Percentiles rank a stretch among this genome's conserved stretches.
phyloP scores from a whole-genome alignment of 2,888 invertebrate genomes.

The Hypsopygia costalis region DNA sequence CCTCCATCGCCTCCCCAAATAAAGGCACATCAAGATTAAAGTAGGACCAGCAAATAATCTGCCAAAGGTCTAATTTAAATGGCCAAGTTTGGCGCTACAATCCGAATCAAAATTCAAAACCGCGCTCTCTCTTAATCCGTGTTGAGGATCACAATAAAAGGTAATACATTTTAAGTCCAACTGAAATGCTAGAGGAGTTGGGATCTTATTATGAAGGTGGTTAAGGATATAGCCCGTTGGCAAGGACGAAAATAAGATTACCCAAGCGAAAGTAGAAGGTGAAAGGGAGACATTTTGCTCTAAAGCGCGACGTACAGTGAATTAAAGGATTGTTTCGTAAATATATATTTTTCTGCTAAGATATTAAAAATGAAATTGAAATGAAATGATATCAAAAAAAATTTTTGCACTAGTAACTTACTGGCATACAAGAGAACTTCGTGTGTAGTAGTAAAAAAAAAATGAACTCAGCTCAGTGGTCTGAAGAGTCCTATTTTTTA shows the following conservation, averaged over 20 bases:
- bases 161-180: slow-evolving; percentile 77
- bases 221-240: slow-evolving; percentile 47
- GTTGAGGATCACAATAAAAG: slow-evolving; percentile 81
- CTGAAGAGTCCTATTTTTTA: too few relatives aligned
- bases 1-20: slow-evolving; percentile 30
- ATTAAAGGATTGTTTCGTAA: slow-evolving; percentile 16
- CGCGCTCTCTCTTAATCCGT: slow-evolving; percentile 80
- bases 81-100: slow-evolving; percentile 64
- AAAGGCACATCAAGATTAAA: slow-evolving; percentile 35
- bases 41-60: slow-evolving; percentile 53
- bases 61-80: slow-evolving; percentile 59
- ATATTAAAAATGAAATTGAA: too few relatives aligned
- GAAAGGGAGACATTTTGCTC: slow-evolving; percentile 76
- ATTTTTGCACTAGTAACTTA: too few relatives aligned
- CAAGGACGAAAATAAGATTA: slow-evolving; percentile 70
- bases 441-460: too few relatives aligned
- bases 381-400: too few relatives aligned
- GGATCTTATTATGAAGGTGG: slow-evolving; percentile 38
- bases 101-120: slow-evolving; percentile 81
- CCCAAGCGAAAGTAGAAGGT: slow-evolving; percentile 80
- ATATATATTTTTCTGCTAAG: too few relatives aligned
- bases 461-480: too few relatives aligned
- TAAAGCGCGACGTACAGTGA: slow-evolving; percentile 44
- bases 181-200: slow-evolving; percentile 35
- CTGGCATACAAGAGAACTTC: too few relatives aligned